Base-by-base conservation (phyloP, 2,113 vertebrate genomes). In the Rhinopomastus cyanomelas region DNA sequence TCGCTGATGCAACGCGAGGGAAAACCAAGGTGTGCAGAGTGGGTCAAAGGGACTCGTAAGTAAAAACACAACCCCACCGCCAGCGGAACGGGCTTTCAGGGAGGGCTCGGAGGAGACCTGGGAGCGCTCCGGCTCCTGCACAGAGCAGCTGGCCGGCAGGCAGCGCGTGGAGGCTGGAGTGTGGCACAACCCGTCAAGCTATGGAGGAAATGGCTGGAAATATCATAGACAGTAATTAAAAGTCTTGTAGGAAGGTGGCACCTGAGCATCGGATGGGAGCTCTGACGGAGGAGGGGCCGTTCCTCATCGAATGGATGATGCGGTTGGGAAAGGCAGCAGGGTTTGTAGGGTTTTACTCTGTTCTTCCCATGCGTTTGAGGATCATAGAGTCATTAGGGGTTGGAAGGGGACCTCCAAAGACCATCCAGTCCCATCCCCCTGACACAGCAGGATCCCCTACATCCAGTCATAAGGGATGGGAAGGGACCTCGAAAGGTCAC, bases 11-110 rank as follows among this genome's bases (percentile, higher is more conserved):
- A 97, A 93, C 85, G 72, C 91, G 95, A 90, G 94, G 86, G 95
- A 95, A 97, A 96, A n/a, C n/a, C 97, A 95, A 96, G 93, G 96
- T 85, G 93, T 87, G 94, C 78, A 89, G 89, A 96, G 96, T 91
- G 93, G 95, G 96, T 95, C 87, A 95, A 96, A 88, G 81, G 81
- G 87, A 32, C 17, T 82, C 88, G 62, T 44, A 90, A 90, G 87
- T 92, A 84, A 93, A 89, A 85, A 94, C 90, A 85, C 74, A 69
- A 88, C 84, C 83, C 30, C 68, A 76, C 52, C 61, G 85, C 55
- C 71, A 72, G 49, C 90, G 72, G 66, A 95, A 44, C 85, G 93
- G 93, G 91, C 71, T 56, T 95, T 36, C 72, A 95, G 60, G 92
- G 81, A 95, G 85, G 90, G 89, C 94, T 67, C 93, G 0, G 56